Base-by-base conservation (phyloP, 2,113 vertebrate genomes). In the Gallinago paraguaiae region DNA sequence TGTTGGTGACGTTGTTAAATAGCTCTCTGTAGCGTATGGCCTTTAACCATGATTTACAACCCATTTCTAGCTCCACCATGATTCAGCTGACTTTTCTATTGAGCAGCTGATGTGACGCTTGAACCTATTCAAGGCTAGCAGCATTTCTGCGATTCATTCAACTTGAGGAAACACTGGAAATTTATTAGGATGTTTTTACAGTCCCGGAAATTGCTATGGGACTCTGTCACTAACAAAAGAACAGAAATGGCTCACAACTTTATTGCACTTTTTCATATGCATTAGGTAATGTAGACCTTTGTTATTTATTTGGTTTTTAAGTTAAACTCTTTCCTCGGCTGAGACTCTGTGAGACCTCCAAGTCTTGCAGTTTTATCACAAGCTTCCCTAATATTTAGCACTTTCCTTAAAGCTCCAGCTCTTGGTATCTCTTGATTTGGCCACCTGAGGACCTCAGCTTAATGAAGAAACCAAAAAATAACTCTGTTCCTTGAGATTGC, bases 141-240 rank as follows among this genome's bases (percentile, higher is more conserved):
- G 86, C 77, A 92, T 97, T 96, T 98, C 96, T 97, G 97, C 57
- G 74, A 96, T 97, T 95, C 96, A 96, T 96, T 96, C 97, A 97
- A 95, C 68, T 95, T 93, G 71, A 97, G 97, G 96, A 97, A 96
- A 97, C 92, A 90, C 71, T 93, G 85, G 88, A 97, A 97, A 98
- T 98, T 97, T 98, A 98, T 98, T 97, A 96, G 97, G 95, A 97
- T 98, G 97, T 96, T 98, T 98, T 97, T 96, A 95, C 86, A 97
- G 93, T 80, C 82, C 96, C 83, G 88, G 97, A 98, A 98, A 98
- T 98, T 97, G 96, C 94, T 96, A 57, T 84, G 95, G 70, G 95
- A 90, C 94, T 97, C 96, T 96, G 96, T 98, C 95, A 93, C 91
- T 94, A 96, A 97, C 95, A 97, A 97, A 97, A 86, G 93, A 97